Base-by-base conservation (phyloP, 2,113 vertebrate species). In the Solea senegalensis region DNA sequence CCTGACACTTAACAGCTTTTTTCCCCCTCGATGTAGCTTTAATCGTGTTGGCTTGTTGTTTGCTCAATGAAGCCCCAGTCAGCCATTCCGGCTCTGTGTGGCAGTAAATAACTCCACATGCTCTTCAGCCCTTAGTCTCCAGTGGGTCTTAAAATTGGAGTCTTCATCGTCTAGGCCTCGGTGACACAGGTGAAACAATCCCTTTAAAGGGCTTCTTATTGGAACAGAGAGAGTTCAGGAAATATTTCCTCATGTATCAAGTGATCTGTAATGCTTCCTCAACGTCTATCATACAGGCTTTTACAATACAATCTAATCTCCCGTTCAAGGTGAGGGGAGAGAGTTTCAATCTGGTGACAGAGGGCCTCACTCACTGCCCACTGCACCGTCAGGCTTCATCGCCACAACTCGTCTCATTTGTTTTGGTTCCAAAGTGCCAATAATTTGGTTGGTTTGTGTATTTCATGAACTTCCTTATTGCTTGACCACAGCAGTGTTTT, bases 221-320 rank as follows among this genome's bases (percentile, higher is more conserved):
- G 65, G 8, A 69, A 65, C 16, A 14, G 28, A 34, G 49, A 50
- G 66, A 52, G 39, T 46, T 67, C 16, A 15, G 49, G 39, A 52
- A 53, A 64, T 62, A 73, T 83, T 78, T 62, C 58, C 15, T 10
- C 67, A 0, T 1, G 61, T 84, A 90, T 87, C 74, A 1, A 70
- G 69, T 88, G 71, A 11, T 67, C 72, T 74, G 73, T 82, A 83
- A 88, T 86, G 74, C 64, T 75, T 82, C 79, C 84, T 60, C 52
- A 52, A 54, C 72, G 78, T 81, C 74, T 66, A 81, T 89, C 74
- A 74, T 26, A 39, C 39, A 0, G 16, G 64, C 65, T 73, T 91
- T 90, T 89, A 88, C 82, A 82, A n/a, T 56, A 43, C 53, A 72
- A 58, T 40, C 9, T 27, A 15, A 14, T 73, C 74, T 67, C 41